Percentiles rank a stretch among this genome's conserved stretches.
phyloP scores from a whole-genome alignment of 2,797 vertebrate genomes.

The Pelobates cultripes region DNA sequence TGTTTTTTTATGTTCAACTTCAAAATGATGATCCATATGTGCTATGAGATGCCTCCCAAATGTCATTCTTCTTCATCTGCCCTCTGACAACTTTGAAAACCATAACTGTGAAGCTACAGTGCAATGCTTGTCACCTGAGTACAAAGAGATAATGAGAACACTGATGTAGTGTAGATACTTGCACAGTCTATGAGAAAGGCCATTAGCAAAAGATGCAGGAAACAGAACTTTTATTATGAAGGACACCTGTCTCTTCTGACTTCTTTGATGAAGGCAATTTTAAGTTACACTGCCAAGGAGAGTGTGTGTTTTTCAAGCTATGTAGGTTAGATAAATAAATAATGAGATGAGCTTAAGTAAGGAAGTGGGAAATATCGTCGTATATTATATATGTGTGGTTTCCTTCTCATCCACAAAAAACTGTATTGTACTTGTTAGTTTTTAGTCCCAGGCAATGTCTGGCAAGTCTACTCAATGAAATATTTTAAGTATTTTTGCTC shows the following conservation, averaged over 20 bases:
- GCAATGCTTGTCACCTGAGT: conserved; percentile 43
- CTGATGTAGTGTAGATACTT: conserved; percentile 34
- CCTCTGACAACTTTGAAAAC: conserved; percentile 36
- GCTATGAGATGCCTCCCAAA: conserved; percentile 22
- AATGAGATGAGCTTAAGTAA: not conserved
- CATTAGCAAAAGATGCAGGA: conserved; percentile 27
- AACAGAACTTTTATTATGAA: conserved; percentile 24
- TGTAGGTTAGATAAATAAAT: not conserved
- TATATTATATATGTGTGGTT: not conserved
- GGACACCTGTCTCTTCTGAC: conserved; percentile 7
- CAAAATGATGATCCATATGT: conserved; percentile 8
- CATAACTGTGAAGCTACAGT: conserved; percentile 23
- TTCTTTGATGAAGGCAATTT: conserved; percentile 27
- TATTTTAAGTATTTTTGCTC: too few relatives aligned
- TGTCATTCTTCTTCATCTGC: conserved; percentile 32
- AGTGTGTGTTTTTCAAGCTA: not conserved
- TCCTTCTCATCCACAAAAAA: not conserved
- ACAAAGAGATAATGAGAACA: conserved; percentile 50
- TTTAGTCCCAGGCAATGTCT: not conserved
- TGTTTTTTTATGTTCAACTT: conserved; percentile 5
- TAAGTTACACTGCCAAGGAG: conserved; percentile 2
- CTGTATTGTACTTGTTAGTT: not conserved
- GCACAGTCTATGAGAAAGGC: conserved; percentile 13
- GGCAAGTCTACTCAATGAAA: not conserved
- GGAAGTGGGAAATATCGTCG: not conserved